These are phyloP conservation scores for Cervus canadensis DNA, from an alignment of 2,113 vertebrate species.

Conservation along the genomic window DNA sequence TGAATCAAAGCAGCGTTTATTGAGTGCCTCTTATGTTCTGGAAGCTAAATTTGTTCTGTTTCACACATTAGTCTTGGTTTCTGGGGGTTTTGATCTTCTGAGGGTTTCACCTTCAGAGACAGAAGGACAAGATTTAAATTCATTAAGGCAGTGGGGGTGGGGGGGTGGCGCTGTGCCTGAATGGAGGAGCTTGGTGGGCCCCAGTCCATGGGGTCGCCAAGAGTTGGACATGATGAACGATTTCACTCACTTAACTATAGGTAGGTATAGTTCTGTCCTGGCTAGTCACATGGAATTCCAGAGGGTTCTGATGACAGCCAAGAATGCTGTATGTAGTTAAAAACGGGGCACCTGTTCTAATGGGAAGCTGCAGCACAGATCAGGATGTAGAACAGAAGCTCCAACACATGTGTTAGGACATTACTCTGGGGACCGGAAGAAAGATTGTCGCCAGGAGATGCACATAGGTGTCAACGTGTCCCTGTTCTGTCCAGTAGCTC, in stretches of 20 bases:
- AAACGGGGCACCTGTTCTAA: background rate
- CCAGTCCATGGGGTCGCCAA: background rate
- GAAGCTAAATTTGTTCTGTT: background rate
- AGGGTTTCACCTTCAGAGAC: background rate
- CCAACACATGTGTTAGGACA: background rate
- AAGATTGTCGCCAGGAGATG: background rate
- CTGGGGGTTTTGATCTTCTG: background rate
- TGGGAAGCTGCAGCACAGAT: background rate
- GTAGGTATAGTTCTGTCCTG: background rate
- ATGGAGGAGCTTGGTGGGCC: background rate
- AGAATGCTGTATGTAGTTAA: background rate
- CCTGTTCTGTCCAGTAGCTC: background rate
- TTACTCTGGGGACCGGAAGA: background rate
- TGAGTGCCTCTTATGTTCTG: background rate
- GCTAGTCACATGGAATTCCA: background rate
- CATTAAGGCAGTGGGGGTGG: too few relatives aligned
- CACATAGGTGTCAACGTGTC: rapidly evolving
- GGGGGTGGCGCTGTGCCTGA: background rate
- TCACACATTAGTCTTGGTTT: background rate
- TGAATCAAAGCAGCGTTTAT: background rate
- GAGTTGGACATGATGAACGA: background rate
- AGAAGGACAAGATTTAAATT: background rate
- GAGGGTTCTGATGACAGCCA: background rate
- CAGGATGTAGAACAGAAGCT: background rate
- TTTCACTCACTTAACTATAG: background rate